These are phyloP conservation scores for Oostethus manadensis DNA, from an alignment of 2,113 vertebrate species.

Conservation along the genomic window DNA sequence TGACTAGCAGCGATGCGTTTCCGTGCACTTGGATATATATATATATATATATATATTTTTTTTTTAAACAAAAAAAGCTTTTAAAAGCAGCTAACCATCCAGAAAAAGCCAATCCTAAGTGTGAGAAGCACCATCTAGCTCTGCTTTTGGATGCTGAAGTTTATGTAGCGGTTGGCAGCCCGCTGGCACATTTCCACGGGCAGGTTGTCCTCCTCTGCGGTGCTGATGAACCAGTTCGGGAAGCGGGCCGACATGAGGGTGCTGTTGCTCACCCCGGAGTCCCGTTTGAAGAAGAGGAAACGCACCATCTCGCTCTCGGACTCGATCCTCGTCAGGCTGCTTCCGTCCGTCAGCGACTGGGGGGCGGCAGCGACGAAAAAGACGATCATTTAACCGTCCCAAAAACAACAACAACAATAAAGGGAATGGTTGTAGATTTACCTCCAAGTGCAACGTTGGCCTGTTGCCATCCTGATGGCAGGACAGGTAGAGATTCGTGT, in stretches of 20 bases:
- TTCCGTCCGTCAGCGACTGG: conserved; percentile 43
- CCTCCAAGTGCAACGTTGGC: conserved; percentile 62
- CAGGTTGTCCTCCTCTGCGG: conserved; percentile 21
- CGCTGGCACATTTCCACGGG: conserved; percentile 45
- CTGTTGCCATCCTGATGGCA: conserved; percentile 24
- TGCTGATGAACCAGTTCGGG: conserved; percentile 66
- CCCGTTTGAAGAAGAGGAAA: conserved; percentile 63
- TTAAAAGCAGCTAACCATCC: no score
- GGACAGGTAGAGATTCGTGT: conserved; percentile 52
- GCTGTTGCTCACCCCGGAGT: conserved; percentile 37
- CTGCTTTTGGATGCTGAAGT: conserved; percentile 40
- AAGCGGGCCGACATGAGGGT: conserved; percentile 53
- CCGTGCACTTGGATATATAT: no score
- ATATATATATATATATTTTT: no score
- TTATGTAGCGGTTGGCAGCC: conserved; percentile 5
- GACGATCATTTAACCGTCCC: neutral
- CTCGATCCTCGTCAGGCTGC: conserved; percentile 8
- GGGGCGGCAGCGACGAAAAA: neutral
- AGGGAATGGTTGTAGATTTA: conserved; percentile 19
- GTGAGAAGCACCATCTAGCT: no score
- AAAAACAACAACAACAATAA: neutral
- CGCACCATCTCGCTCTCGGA: conserved; percentile 28
- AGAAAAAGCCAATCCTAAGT: no score
- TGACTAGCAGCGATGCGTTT: no score
- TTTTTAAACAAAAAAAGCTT: no score